These are phyloP conservation scores for Paguma larvata DNA, from an alignment of 2,797 vertebrate genomes.

Conservation along the genomic window DNA sequence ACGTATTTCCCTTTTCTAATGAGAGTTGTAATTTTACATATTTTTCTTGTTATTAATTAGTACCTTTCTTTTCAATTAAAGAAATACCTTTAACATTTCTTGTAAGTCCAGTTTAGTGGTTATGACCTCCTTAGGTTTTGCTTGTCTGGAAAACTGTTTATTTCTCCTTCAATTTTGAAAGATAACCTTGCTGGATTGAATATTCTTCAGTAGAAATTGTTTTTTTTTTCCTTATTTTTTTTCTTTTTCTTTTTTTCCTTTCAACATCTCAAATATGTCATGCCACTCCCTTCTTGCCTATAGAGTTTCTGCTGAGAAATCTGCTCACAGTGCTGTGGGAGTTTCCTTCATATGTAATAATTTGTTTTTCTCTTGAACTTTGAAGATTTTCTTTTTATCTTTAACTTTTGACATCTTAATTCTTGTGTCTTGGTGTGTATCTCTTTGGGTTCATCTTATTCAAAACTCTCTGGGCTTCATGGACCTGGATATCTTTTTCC, in stretches of 20 bases:
- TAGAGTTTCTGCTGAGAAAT: background rate
- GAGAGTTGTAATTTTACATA: background rate
- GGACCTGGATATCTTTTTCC: background rate
- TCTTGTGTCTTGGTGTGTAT: background rate
- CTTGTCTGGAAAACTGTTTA: background rate
- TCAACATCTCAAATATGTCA: background rate
- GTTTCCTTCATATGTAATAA: background rate
- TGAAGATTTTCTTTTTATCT: background rate
- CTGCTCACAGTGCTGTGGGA: background rate
- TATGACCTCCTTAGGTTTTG: background rate
- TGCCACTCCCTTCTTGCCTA: background rate
- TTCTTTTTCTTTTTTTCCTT: background rate
- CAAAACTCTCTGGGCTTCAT: background rate
- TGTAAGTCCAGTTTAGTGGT: background rate
- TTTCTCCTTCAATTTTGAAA: background rate
- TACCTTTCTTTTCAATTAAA: background rate
- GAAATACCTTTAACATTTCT: background rate
- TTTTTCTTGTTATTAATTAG: background rate
- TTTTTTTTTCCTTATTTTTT: background rate
- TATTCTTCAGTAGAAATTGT: background rate
- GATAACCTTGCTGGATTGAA: background rate
- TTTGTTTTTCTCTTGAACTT: background rate
- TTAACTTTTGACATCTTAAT: background rate
- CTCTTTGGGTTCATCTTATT: background rate
- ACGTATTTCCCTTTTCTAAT: background rate